These are phyloP conservation scores for Panagrolaimus sp. DNA, from an alignment of 1,140 invertebrate genomes.

Conservation along the genomic window DNA sequence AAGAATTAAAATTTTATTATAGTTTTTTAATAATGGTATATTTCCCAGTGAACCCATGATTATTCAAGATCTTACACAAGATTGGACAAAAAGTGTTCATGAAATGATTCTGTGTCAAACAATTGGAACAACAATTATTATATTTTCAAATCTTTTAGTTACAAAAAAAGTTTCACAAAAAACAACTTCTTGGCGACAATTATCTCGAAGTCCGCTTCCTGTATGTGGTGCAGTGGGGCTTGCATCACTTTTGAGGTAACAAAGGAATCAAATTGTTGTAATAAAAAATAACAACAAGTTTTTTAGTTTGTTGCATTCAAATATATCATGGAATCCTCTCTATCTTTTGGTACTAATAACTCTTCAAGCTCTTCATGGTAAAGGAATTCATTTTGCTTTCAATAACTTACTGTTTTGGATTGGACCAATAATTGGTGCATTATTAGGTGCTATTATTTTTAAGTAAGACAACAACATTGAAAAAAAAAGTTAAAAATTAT, in stretches of 20 bases:
- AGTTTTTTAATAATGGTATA: conserved; percentile 9
- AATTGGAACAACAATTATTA: conserved; percentile 18
- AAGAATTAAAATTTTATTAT: conserved; percentile 5
- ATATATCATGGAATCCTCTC: conserved; percentile 26
- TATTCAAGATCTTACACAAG: conserved; percentile 18
- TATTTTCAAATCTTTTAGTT: conserved; percentile 15
- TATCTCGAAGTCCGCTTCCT: conserved; percentile 16
- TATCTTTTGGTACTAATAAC: not conserved
- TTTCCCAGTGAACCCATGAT: conserved; percentile 13
- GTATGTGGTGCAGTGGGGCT: conserved; percentile 15
- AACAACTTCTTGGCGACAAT: conserved; percentile 1
- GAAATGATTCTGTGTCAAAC: conserved; percentile 27
- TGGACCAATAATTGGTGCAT: conserved; percentile 20
- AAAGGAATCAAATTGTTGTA: not conserved
- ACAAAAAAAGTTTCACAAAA: conserved; percentile 11
- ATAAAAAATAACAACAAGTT: not conserved
- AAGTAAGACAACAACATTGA: conserved; percentile 2
- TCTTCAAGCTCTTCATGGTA: conserved; percentile 16
- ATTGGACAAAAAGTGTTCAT: conserved; percentile 18
- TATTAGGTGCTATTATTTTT: conserved; percentile 9
- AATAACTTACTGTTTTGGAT: conserved; percentile 23
- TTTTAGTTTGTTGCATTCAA: conserved; percentile 22
- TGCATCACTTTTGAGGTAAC: conserved; percentile 20
- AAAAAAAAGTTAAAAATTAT: too few species aligned
- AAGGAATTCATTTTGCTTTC: not conserved